Evolutionary conservation across 1,140 invertebrate genomes (phyloP), one percentile per base, ranked within the genome.

Genomic region (Tribolium castaneum): DNA sequence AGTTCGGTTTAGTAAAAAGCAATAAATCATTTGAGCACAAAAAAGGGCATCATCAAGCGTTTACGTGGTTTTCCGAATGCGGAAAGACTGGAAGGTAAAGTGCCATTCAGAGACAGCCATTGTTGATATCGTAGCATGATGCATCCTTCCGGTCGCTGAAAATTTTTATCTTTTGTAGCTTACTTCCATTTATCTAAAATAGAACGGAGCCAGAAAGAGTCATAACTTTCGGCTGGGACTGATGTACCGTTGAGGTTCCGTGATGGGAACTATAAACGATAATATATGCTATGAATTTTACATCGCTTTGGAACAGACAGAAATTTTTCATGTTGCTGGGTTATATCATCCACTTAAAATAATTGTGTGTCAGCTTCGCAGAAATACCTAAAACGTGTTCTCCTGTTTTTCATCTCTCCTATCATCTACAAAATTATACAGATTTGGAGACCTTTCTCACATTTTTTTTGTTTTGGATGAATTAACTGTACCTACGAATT

Each of bases 161-260:
- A 66, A 66, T 66, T 66, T 66, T 66, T 66, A 66, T 66, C 59
- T 66, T 66, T 66, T 66, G 30, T 66, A 35, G 59, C 59, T 66
- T 14, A 66, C 59, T 66, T 66, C 59, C 59, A 66, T 66, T 66
- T 66, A 66, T 66, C 59, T 66, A 66, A 66, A 66, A 66, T 66
- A 66, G 59, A 66, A 66, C 59, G 59, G 59, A 66, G 13, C 30
- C 59, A 66, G 22, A 59, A 59, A 59, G 59, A 66, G 14, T 66
- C 59, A 30, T 66, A 66, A 66, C 59, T 66, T 66, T 66, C 59
- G 30, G 10, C 9, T 12, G 59, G 30, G 59, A 35, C 25, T 66
- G 59, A 66, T 66, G 59, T 14, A 66, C 59, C 25, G 59, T 66
- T 66, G 59, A 66, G 59, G 59, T 66, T 66, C 59, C 34, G 30